Evolutionary conservation across 2,113 vertebrate genomes (phyloP).

Genomic region (Setophaga coronata): DNA sequence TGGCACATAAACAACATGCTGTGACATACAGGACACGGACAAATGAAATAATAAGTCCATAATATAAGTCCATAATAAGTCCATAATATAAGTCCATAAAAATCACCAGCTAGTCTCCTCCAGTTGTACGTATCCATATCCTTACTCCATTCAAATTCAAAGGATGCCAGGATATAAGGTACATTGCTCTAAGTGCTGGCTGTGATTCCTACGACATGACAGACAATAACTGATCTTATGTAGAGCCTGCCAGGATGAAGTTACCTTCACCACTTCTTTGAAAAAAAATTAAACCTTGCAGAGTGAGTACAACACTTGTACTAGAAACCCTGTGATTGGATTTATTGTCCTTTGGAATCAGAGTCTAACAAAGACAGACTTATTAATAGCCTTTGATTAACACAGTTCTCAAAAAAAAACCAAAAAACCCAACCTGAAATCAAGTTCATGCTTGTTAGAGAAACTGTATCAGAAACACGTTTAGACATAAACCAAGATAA

Average conservation of each 20-base stretch:
- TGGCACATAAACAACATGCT: rapidly evolving
- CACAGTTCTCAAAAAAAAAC: neutral
- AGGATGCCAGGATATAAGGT: rapidly evolving
- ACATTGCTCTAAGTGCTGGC: neutral
- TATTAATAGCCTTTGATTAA: neutral
- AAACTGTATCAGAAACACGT: neutral
- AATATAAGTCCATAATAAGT: neutral
- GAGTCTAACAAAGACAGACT: neutral
- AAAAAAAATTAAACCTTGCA: neutral
- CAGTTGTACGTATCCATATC: neutral
- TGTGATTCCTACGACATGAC: neutral
- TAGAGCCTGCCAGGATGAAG: neutral
- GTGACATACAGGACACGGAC: neutral
- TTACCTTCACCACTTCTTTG: neutral
- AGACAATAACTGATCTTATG: neutral
- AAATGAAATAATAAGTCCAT: neutral
- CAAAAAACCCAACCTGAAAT: neutral
- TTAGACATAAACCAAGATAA: neutral
- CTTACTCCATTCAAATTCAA: neutral
- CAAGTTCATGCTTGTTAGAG: neutral
- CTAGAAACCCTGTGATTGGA: neutral
- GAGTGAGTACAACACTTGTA: neutral
- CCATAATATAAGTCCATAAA: neutral
- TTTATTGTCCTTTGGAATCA: neutral
- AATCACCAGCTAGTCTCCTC: neutral